Evolutionary conservation across 2,888 invertebrate species (phyloP).

Genomic region (Melanostoma scalare): DNA sequence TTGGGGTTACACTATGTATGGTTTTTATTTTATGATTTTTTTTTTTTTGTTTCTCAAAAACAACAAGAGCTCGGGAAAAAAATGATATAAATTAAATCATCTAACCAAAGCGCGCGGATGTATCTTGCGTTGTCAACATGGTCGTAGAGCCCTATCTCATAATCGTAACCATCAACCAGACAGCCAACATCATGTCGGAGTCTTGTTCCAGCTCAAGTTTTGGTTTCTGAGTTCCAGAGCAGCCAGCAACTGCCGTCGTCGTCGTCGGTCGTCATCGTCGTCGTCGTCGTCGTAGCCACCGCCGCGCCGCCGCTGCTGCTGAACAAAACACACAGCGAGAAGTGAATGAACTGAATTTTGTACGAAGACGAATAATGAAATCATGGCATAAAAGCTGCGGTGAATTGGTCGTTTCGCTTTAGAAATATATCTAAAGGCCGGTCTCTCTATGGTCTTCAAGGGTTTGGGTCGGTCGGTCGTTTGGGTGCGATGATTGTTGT

Average conservation of each 20-base stretch:
- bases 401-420: constrained; percentile 62
- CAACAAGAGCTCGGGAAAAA: constrained; percentile 42
- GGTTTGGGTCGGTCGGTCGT: constrained; percentile 17
- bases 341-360: constrained; percentile 66
- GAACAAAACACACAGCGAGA: not conserved
- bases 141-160: constrained; percentile 53
- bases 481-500: not conserved
- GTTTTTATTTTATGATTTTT: too few species aligned
- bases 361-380: constrained; percentile 60
- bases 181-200: constrained; percentile 11
- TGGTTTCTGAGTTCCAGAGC: constrained; percentile 18
- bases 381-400: constrained; percentile 61
- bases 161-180: constrained; percentile 45
- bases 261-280: not conserved
- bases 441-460: constrained; percentile 27
- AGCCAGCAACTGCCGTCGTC: constrained; percentile 1
- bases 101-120: constrained; percentile 51
- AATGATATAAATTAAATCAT: constrained; percentile 58
- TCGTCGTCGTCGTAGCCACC: constrained; percentile 7
- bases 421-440: constrained; percentile 34
- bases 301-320: not conserved
- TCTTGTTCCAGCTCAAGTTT: not conserved
- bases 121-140: constrained; percentile 39
- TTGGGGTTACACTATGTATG: not conserved
- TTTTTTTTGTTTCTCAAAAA: constrained; percentile 10